Conservation (phyloP, 2,113 vertebrate genomes). For the Monopterus albus region DNA sequence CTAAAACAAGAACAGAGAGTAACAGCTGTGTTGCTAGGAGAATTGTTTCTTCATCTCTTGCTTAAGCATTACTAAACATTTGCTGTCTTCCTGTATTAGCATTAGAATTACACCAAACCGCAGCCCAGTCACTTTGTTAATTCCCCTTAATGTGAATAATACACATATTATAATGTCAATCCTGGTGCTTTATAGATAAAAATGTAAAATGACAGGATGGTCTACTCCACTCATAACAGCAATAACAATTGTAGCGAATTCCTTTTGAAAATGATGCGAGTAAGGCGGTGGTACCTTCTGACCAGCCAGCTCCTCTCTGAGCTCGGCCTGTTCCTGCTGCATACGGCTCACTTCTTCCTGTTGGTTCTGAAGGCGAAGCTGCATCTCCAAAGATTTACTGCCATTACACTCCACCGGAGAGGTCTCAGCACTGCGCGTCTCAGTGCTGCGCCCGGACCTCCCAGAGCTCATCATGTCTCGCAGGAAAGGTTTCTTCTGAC, state of each 20-base stretch:
- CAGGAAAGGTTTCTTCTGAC: constrained; percentile 83
- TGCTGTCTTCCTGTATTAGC: constrained; percentile 30
- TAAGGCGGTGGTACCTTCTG: constrained; percentile 77
- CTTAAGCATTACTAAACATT: constrained; percentile 45
- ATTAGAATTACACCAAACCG: background rate
- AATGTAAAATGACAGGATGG: too few species aligned
- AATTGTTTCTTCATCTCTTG: constrained; percentile 41
- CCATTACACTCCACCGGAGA: constrained; percentile 80
- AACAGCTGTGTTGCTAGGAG: constrained; percentile 24
- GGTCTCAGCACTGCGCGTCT: constrained; percentile 79
- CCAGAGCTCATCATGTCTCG: constrained; percentile 82
- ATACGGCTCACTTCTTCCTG: constrained; percentile 88
- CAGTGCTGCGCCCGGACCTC: constrained; percentile 76
- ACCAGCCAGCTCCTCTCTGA: constrained; percentile 83
- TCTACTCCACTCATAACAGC: too few species aligned
- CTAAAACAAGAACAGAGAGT: constrained; percentile 41
- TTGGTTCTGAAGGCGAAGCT: constrained; percentile 87
- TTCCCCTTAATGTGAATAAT: background rate
- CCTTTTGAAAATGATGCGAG: background rate
- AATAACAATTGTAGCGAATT: too few species aligned
- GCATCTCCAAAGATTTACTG: constrained; percentile 79
- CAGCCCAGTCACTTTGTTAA: background rate
- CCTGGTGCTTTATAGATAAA: background rate
- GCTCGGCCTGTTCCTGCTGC: constrained; percentile 86
- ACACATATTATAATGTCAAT: background rate